phyloP scores from a whole-genome alignment of 2,113 vertebrate species.

The Dipodomys merriami region DNA sequence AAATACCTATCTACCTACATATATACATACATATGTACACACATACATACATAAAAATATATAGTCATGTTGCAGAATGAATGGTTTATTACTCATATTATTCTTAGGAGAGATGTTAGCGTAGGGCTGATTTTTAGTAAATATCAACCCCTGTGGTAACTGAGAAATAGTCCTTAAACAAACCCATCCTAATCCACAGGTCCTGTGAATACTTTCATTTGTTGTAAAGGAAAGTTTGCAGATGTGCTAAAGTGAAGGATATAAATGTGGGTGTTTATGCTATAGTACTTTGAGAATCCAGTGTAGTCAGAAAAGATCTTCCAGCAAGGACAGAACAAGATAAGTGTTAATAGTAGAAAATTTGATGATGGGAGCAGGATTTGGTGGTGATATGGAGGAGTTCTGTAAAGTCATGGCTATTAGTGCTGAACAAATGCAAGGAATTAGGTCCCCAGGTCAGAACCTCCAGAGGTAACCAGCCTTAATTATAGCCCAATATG shows the following conservation, averaged over 20 bases:
- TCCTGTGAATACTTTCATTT: background rate
- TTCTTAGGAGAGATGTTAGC: background rate
- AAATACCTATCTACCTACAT: background rate
- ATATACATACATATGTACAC: background rate
- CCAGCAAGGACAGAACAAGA: background rate
- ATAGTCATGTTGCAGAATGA: background rate
- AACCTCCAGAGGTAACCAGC: no score
- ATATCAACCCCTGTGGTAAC: background rate
- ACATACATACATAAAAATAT: no score
- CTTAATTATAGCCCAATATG: background rate
- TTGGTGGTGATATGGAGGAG: background rate
- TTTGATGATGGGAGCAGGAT: background rate
- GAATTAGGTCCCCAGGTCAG: background rate
- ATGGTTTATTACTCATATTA: background rate
- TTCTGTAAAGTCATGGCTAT: fast-evolving
- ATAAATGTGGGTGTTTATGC: no score
- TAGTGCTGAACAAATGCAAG: background rate
- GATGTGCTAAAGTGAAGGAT: background rate
- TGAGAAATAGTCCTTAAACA: background rate
- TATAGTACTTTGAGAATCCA: no score
- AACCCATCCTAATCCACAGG: no score
- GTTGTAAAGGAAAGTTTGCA: background rate
- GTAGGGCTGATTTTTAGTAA: background rate
- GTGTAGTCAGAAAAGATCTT: no score
- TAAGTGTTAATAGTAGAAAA: background rate